Percentiles rank a stretch among this genome's conserved stretches.
These are phyloP conservation scores for Diprion similis DNA, from an alignment of 1,140 invertebrate genomes.

Conservation along the genomic window DNA sequence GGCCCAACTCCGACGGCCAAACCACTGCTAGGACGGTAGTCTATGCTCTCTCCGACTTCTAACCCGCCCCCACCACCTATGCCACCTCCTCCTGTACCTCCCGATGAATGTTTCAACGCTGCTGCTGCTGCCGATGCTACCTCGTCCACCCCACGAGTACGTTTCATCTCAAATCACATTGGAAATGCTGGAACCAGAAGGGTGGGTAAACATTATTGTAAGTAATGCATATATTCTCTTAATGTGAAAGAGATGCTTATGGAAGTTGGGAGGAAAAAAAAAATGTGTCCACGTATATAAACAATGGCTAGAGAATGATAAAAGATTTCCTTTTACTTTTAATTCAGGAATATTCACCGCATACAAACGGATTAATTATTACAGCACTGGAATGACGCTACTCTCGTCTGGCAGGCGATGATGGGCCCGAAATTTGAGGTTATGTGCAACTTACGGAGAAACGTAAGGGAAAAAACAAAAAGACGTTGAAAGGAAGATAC, in stretches of 20 bases:
- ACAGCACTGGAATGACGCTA: too few relatives aligned
- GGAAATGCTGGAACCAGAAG: constrained; percentile 54
- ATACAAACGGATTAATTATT: too few relatives aligned
- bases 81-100: constrained; percentile 38
- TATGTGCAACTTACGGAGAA: neutral
- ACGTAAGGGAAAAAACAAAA: neutral
- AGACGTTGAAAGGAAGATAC: neutral
- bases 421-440: neutral
- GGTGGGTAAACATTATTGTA: neutral
- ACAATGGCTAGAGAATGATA: too few relatives aligned
- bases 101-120: constrained; percentile 55
- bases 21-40: constrained; percentile 52
- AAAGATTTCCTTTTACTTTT: too few relatives aligned
- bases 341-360: too few relatives aligned
- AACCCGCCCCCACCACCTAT: constrained; percentile 51
- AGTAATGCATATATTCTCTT: neutral
- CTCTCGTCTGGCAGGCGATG: neutral
- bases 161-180: constrained; percentile 74
- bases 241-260: too few relatives aligned
- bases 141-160: constrained; percentile 67
- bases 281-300: too few relatives aligned
- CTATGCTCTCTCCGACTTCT: constrained; percentile 43
- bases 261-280: too few relatives aligned
- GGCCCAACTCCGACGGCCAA: constrained; percentile 53
- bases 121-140: constrained; percentile 63